Evolutionary conservation across 2,888 invertebrate species (phyloP).

Genomic region (Macrophya alboannulata): DNA sequence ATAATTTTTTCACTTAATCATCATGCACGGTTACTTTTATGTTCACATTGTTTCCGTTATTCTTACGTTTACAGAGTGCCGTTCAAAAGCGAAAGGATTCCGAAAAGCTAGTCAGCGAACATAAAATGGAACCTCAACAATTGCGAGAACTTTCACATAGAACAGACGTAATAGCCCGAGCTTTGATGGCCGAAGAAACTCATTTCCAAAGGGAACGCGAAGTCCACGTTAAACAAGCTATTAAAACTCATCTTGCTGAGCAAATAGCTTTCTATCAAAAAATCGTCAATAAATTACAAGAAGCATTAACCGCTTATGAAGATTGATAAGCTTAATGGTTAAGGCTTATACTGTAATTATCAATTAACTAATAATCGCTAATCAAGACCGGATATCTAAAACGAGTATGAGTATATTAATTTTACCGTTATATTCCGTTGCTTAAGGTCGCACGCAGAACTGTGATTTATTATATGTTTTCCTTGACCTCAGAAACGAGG

Average conservation of each 20-base stretch:
- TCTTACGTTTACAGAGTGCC: constrained; percentile 82
- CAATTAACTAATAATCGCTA: neutral
- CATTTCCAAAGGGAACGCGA: constrained; percentile 95
- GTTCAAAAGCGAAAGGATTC: constrained; percentile 95
- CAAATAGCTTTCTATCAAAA: constrained; percentile 97
- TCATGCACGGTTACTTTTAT: neutral
- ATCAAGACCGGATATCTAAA: neutral
- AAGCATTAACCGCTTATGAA: constrained; percentile 81
- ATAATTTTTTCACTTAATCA: neutral
- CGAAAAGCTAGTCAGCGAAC: constrained; percentile 89
- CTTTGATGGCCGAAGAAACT: constrained; percentile 95
- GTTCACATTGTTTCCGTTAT: neutral
- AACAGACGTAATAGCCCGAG: constrained; percentile 96
- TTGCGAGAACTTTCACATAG: constrained; percentile 91
- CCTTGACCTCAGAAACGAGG: too few species aligned
- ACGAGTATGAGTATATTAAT: neutral
- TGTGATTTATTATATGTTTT: neutral
- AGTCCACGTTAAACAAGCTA: constrained; percentile 91
- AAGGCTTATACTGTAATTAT: neutral
- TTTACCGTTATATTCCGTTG: neutral
- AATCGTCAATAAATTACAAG: constrained; percentile 88
- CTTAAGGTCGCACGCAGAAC: too few species aligned
- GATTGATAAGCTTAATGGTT: constrained; percentile 64
- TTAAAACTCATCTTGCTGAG: constrained; percentile 92
- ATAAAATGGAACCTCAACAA: constrained; percentile 92